Evolutionary conservation across 2,113 vertebrate species (phyloP).

Genomic region (Notarius quadriscutis): DNA sequence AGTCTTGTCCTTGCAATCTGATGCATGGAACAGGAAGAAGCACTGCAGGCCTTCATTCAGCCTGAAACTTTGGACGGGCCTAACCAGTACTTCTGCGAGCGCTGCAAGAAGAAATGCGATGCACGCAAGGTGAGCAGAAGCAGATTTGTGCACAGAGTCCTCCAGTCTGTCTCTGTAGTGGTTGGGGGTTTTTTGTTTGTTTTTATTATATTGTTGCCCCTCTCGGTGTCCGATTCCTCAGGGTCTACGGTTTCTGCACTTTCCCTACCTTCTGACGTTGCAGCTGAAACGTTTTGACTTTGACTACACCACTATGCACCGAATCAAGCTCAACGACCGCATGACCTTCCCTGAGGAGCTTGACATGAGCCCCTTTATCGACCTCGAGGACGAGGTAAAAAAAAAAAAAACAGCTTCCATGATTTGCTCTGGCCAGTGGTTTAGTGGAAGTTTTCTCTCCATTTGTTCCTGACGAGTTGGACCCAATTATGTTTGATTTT

Average conservation of each 20-base stretch:
- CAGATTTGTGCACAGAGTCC: background rate
- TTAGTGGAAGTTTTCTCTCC: background rate
- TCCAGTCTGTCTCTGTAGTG: too few species aligned
- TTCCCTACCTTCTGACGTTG: constrained; percentile 92
- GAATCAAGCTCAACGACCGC: constrained; percentile 96
- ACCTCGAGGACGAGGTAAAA: constrained; percentile 95
- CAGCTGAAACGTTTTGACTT: constrained; percentile 99
- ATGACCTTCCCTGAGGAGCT: constrained; percentile 98
- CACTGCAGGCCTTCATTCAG: constrained; percentile 96
- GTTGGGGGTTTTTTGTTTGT: background rate
- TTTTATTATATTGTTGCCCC: constrained; percentile 11
- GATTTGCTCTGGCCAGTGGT: background rate
- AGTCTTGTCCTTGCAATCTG: background rate
- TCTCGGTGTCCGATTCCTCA: constrained; percentile 58
- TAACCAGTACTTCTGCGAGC: constrained; percentile 98
- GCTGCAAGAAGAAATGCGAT: constrained; percentile 98
- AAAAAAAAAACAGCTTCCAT: constrained; percentile 33
- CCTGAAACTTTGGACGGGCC: constrained; percentile 96
- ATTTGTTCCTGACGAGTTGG: background rate
- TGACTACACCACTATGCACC: constrained; percentile 99
- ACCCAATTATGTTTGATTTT: background rate
- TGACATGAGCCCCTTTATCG: constrained; percentile 97
- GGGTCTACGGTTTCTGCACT: constrained; percentile 96
- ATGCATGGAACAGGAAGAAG: constrained; percentile 85
- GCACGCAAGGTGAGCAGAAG: constrained; percentile 86